These are phyloP conservation scores for Drosophila longiperda DNA, from an alignment of 2,888 invertebrate species.

Conservation along the genomic window DNA sequence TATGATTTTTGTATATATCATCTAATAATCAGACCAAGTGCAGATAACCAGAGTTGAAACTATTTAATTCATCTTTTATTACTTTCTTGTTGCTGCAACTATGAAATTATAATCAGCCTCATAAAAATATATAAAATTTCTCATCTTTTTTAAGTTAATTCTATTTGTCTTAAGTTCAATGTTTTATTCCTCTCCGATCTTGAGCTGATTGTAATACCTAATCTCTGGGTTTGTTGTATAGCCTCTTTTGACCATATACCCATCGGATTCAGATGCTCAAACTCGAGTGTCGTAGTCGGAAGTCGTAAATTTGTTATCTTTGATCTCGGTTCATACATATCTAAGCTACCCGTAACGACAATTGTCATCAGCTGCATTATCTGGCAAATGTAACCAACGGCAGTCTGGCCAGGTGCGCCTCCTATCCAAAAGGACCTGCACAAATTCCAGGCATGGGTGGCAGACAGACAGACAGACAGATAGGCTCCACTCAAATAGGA, in stretches of 20 bases:
- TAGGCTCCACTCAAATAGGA: background rate
- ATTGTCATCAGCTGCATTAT: constrained; percentile 71
- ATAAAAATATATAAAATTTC: no score
- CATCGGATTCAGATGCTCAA: background rate
- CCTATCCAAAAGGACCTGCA: background rate
- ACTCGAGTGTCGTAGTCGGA: constrained; percentile 16
- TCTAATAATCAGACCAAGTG: no score
- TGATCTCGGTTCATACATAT: constrained; percentile 33
- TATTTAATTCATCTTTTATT: background rate
- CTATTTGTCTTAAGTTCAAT: background rate
- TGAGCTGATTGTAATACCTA: background rate
- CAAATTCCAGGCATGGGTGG: background rate
- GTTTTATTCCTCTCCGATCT: background rate
- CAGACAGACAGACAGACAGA: constrained; percentile 4
- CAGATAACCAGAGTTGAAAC: background rate
- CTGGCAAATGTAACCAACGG: constrained; percentile 63
- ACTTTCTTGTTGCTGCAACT: background rate
- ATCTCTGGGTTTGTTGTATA: background rate
- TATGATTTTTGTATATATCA: background rate
- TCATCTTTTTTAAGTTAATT: background rate
- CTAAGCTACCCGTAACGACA: constrained; percentile 60
- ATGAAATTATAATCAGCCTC: background rate
- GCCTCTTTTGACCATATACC: background rate
- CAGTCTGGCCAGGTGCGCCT: constrained; percentile 1
- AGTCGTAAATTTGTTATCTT: constrained; percentile 44